Evolutionary conservation across 2,888 invertebrate species (phyloP).

Genomic region (Eristalis tenax): DNA sequence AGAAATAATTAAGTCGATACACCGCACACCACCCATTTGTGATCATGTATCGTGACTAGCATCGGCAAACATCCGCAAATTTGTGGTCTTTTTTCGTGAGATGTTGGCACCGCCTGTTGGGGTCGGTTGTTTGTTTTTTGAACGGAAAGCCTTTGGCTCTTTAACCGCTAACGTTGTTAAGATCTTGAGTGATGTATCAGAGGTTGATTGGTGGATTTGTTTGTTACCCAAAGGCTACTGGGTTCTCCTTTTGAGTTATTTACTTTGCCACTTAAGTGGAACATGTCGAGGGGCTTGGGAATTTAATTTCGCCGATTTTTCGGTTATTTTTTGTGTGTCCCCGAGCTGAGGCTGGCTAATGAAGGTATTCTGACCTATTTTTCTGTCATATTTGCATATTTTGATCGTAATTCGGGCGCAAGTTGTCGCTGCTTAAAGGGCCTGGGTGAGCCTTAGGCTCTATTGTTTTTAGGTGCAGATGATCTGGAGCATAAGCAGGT

Average conservation of each 20-base stretch:
- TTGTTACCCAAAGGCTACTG: not conserved
- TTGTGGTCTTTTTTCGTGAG: slow-evolving; percentile 12
- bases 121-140: slow-evolving; percentile 36
- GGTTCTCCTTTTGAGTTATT: not conserved
- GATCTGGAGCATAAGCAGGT: not conserved
- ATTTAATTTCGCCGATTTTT: not conserved
- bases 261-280: no score
- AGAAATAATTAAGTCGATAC: slow-evolving; percentile 48
- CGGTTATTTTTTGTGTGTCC: not conserved
- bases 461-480: not conserved
- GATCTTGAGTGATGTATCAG: slow-evolving; percentile 15
- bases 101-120: slow-evolving; percentile 37
- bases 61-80: slow-evolving; percentile 55
- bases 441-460: not conserved
- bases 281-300: not conserved
- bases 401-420: not conserved
- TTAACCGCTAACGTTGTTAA: slow-evolving; percentile 6
- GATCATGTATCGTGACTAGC: slow-evolving; percentile 59
- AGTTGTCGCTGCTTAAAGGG: not conserved
- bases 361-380: not conserved
- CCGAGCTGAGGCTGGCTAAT: not conserved
- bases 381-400: not conserved
- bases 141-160: slow-evolving; percentile 25
- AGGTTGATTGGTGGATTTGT: not conserved
- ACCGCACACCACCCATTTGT: slow-evolving; percentile 41